Conservation (phyloP, 2,888 invertebrate genomes). For the Aspidapion aeneum region DNA sequence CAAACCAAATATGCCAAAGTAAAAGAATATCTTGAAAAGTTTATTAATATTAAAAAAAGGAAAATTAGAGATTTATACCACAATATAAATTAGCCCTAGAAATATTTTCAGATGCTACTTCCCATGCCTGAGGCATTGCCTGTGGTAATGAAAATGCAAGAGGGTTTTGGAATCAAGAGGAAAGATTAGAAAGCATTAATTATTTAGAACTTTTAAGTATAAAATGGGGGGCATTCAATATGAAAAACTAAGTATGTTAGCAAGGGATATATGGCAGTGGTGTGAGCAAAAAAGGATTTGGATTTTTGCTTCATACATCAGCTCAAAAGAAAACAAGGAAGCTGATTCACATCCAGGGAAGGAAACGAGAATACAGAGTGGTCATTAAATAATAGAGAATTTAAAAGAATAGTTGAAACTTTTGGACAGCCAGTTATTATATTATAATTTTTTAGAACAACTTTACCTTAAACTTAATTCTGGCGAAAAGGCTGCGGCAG, state of each 20-base stretch:
- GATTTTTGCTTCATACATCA: too few species aligned
- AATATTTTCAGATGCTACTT: neutral
- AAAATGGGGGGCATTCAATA: neutral
- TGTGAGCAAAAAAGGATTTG: neutral
- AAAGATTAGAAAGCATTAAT: neutral
- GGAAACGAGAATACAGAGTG: too few species aligned
- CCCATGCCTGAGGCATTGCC: neutral
- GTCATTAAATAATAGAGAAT: too few species aligned
- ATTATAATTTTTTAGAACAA: too few species aligned
- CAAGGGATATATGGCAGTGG: neutral
- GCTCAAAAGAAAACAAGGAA: too few species aligned
- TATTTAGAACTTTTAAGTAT: neutral
- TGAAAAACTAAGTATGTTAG: neutral
- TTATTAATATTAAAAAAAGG: neutral
- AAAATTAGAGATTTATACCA: neutral
- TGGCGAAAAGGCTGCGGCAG: too few species aligned
- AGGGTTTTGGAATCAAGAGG: neutral
- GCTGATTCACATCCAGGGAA: too few species aligned
- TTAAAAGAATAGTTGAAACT: too few species aligned
- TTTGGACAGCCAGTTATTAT: too few species aligned
- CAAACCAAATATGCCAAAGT: neutral
- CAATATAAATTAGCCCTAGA: too few species aligned
- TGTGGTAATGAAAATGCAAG: neutral
- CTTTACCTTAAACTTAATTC: too few species aligned
- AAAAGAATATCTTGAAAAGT: neutral